Base-by-base conservation (phyloP, 2,797 vertebrate species). In the Phataginus tetradactyla region DNA sequence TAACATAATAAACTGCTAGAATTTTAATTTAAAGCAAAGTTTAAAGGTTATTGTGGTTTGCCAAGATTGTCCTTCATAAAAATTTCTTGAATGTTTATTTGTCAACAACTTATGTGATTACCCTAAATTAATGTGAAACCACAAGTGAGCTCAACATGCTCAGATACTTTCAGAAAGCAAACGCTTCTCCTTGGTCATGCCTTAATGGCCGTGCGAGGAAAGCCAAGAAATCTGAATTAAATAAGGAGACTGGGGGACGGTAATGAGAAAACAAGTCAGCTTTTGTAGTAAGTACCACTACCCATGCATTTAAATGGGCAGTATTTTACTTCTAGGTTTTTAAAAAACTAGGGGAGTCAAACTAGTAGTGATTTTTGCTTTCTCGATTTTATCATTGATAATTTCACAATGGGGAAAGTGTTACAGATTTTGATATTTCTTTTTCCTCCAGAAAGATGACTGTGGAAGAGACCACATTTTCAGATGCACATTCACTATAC, bases 61-160 rank as follows among this genome's bases (percentile, higher is more conserved):
- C 98, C 96, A 98, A 98, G 90, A 95, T 98, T 98, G 78, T 94
- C 80, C 84, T 81, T 94, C 94, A 91, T 95, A 71, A 97, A 77
- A 97, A 96, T 97, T 93, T 93, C 86, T 94, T 90, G 87, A 97
- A 98, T 98, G 92, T 98, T 98, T 98, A 98, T 98, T 98, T 98
- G 98, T 99, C 98, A 99, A 98, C 98, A 98, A 98, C 85, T 98
- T 97, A 96, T 97, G 94, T 96, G 95, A 98, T 98, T 97, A 97
- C 69, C 29, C 89, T 84, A 97, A 93, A 94, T 95, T 96, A 95
- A 91, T 93, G 68, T 89, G 66, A 96, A 95, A 86, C 81, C 92
- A 92, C 96, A 98, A 97, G 97, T 93, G 95, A 55, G 93, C 96
- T 96, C 45, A 97, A 86, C 72, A 84, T 42, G 68, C 63, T 93